Evolutionary conservation across 1,140 invertebrate genomes (phyloP).

Genomic region (Teleopsis dalmanni): DNA sequence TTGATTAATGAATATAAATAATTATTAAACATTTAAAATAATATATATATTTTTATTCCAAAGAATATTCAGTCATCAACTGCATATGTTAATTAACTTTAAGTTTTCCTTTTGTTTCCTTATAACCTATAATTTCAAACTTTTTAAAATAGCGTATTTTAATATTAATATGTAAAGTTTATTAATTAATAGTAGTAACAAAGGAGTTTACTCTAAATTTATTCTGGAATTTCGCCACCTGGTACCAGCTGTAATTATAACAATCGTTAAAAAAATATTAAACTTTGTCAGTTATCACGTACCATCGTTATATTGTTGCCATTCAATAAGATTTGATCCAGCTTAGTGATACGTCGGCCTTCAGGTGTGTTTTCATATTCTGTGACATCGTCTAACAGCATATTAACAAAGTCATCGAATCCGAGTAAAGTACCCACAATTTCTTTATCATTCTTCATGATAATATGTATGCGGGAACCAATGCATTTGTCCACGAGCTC

Average conservation of each 20-base stretch:
- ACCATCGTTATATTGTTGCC: slow-evolving; percentile 99
- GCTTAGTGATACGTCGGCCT: slow-evolving; percentile 89
- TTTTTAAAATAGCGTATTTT: too few species aligned
- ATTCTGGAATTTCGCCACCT: slow-evolving; percentile 61
- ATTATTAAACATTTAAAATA: too few species aligned
- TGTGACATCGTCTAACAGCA: slow-evolving; percentile 87
- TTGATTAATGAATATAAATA: too few species aligned
- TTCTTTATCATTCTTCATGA: slow-evolving; percentile 99
- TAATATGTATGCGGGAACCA: slow-evolving; percentile 96
- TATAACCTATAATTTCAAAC: too few species aligned
- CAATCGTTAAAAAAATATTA: slow-evolving; percentile 16
- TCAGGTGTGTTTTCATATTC: slow-evolving; percentile 95
- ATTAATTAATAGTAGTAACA: too few species aligned
- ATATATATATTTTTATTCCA: too few species aligned
- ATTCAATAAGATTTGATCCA: slow-evolving; percentile 97
- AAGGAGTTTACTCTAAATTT: too few species aligned
- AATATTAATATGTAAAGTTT: too few species aligned
- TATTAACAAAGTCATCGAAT: slow-evolving; percentile 99
- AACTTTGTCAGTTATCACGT: slow-evolving; percentile 12
- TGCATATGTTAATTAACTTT: too few species aligned
- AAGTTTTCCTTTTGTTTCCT: too few species aligned
- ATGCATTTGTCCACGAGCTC: slow-evolving; percentile 99
- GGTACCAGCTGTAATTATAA: slow-evolving; percentile 55
- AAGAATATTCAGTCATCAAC: too few species aligned
- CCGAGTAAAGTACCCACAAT: slow-evolving; percentile 95